These are phyloP conservation scores for Dromaius novaehollandiae DNA, from an alignment of 2,113 vertebrate genomes.

Conservation along the genomic window DNA sequence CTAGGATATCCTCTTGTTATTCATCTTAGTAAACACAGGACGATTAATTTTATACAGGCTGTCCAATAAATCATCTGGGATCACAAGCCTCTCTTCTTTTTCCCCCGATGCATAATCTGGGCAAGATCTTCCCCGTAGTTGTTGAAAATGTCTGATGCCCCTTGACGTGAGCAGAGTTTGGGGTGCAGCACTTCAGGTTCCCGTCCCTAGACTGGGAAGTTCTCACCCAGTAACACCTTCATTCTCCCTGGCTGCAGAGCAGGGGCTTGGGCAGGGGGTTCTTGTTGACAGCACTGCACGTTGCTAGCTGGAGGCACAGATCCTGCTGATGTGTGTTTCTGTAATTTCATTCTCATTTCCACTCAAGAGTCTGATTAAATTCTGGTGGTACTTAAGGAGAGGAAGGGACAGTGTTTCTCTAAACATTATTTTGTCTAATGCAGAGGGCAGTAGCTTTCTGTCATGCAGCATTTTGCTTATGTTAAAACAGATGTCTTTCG, in stretches of 20 bases:
- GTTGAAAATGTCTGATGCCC: neutral
- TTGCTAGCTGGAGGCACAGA: neutral
- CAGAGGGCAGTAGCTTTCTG: constrained; percentile 30
- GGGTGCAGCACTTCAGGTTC: neutral
- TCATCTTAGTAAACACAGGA: neutral
- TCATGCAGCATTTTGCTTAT: neutral
- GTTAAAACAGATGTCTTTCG: neutral
- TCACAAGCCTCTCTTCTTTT: neutral
- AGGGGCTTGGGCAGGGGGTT: neutral
- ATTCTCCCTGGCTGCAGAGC: fast-evolving
- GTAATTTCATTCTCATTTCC: constrained; percentile 40
- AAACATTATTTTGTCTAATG: neutral
- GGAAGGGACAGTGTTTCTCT: neutral
- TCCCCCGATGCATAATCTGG: neutral
- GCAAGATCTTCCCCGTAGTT: neutral
- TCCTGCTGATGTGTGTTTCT: neutral
- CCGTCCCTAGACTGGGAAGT: neutral
- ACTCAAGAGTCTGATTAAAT: neutral
- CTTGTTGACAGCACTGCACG: neutral
- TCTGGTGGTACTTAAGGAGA: neutral
- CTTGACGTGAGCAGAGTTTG: neutral
- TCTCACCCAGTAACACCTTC: neutral
- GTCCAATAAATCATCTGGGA: neutral
- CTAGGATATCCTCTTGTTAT: neutral
- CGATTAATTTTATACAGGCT: neutral